Evolutionary conservation across 2,113 vertebrate species (phyloP), one percentile per base, ranked within the genome.

Genomic region (Sisor rabdophorus): DNA sequence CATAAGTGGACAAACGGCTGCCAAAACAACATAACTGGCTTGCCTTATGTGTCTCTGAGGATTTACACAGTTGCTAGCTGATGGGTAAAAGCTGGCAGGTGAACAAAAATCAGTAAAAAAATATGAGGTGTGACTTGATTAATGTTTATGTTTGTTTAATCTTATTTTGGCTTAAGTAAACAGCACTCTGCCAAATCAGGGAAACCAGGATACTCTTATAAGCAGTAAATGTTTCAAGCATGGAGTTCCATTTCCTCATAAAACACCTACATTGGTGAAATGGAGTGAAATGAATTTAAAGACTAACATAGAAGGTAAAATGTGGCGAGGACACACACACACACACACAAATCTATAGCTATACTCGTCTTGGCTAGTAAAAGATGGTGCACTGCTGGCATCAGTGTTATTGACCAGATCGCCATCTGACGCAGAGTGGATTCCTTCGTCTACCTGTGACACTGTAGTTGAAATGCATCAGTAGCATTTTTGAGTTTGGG

Each of bases 361-460:
- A 94, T 99, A 98, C 97, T 99, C 95, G 94, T 93, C 93, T 90
- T 93, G 94, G 83, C 90, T 89, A 75, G 94, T 88, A 68, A 93
- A 88, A 83, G 92, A 89, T 84, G 90, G 87, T 89, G 93, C 93
- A 88, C 92, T 90, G 86, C 91, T 82, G 75, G 93, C 84, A 89
- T 89, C 92, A 53, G 89, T 88, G 82, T 89, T 92, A 93, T 94
- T 91, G 90, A 93, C 86, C 87, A 90, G 92, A 83, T 93, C 93
- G 93, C 91, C 92, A 89, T 93, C 92, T 89, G 94, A 90, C 71
- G 92, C 92, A 90, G 92, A 92, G 92, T 93, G 93, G 91, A 86
- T 90, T 89, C 93, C 93, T 90, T 93, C 94, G 86, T 94, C 94
- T 94, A 95, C 94, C 93, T 94, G 95, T 88, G 92, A 94, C 90